These are phyloP conservation scores for Syngnathus typhle DNA, from an alignment of 2,113 vertebrate genomes.

Conservation along the genomic window DNA sequence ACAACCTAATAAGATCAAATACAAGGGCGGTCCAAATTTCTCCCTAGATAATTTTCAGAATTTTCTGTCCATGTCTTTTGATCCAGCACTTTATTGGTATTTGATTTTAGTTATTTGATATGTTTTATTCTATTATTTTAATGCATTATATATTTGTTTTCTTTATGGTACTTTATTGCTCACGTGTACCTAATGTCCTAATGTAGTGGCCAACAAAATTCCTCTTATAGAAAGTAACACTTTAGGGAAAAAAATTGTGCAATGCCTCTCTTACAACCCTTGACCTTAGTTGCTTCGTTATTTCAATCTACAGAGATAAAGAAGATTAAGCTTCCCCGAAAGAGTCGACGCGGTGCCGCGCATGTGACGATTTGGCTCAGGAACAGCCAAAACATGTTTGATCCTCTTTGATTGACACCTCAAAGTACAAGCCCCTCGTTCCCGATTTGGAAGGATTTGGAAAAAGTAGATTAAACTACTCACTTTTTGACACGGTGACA, in stretches of 20 bases:
- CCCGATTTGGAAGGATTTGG: slow-evolving; percentile 5
- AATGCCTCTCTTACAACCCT: not conserved
- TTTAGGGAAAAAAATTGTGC: slow-evolving; percentile 36
- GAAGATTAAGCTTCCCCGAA: not conserved
- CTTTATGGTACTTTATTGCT: too few relatives aligned
- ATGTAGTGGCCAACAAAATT: slow-evolving; percentile 5
- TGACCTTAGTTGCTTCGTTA: slow-evolving; percentile 17
- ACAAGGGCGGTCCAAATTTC: too few relatives aligned
- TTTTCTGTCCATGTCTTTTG: not conserved
- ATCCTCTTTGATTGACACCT: slow-evolving; percentile 7
- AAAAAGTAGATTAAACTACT: slow-evolving; percentile 33
- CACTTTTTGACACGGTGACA: slow-evolving; percentile 59
- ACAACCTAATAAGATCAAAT: too few relatives aligned
- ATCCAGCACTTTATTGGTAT: not conserved
- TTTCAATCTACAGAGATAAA: not conserved
- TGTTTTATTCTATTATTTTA: too few relatives aligned
- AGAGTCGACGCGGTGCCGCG: too few relatives aligned
- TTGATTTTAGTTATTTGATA: not conserved
- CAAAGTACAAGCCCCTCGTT: slow-evolving; percentile 8
- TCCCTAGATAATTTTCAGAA: too few relatives aligned
- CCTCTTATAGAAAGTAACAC: not conserved
- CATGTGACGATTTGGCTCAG: not conserved
- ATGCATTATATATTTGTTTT: too few relatives aligned
- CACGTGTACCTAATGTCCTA: not conserved
- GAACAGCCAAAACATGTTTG: not conserved